Evolutionary conservation across 2,797 vertebrate genomes (phyloP), one percentile per base, ranked within the genome.

Genomic region (Ceyx erithaca): DNA sequence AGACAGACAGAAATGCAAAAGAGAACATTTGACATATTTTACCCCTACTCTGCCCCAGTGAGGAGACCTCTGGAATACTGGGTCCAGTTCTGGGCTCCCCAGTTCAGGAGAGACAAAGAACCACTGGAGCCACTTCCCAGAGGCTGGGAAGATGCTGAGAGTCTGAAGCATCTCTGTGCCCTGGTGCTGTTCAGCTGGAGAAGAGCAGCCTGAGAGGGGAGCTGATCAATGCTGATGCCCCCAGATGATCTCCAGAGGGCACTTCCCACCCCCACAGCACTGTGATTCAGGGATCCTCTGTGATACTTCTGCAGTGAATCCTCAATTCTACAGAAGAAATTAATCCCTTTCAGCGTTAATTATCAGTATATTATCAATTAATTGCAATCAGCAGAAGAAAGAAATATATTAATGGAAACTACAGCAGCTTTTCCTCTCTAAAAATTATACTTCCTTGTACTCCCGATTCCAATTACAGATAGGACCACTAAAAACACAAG

Each of bases 311-410:
- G 21, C 28, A 20, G 12, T 40, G 67, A 72, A 76, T 20, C 20
- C 49, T 66, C 18, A 48, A n/a, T 55, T 81, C 26, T 40, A 76
- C 21, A 40, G 31, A 43, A 89, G 14, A 48, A 87, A 80, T 61
- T 49, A 26, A 83, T 75, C 81, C 63, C 41, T 82, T 83, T 43
- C 73, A 33, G 48, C 51, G 55, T 75, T 88, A 84, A 88, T 87
- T 58, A 90, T 55, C 70, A 48, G 13, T 66, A 90, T 45, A 33
- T 61, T 88, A 88, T 79, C 80, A 90, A 84, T 69, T 88, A 91
- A 92, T 81, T 90, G 51, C 59, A 63, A 59, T 41, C 54, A 71
- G 25, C 23, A 14, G 54, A 46, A 89, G 54, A 66, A 40, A 25
- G 2, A 22, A 3, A 19, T 0, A 23, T 80, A 89, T 84, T 62